Base-by-base conservation (phyloP, 2,888 invertebrate genomes). In the Pyrocoelia pectoralis region DNA sequence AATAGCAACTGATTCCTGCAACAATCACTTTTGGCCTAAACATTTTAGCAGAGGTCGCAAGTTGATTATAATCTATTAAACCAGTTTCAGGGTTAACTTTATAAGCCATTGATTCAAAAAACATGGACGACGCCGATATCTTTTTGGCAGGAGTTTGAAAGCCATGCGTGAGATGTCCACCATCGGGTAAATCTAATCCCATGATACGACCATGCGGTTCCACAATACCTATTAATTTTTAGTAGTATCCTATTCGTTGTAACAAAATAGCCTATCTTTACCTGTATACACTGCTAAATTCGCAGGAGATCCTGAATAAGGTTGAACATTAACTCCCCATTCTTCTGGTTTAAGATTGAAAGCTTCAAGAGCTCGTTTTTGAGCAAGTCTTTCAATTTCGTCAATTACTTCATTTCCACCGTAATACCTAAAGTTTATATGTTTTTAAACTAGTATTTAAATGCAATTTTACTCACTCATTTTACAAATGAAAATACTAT, bases 311-410 rank as follows among this genome's bases (percentile, higher is more conserved):
- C 90, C 90, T 58, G 97, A 98, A 77, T 97, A 95, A 0, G 98
- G 95, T 79, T 98, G 98, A 1, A 98, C 98, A 83, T 98, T 98
- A 12, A 95, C 95, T 52, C 98, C 98, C 98, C 98, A 98, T 79
- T 94, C 86, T 59, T 91, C 92, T 0, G 92, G 86, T 72, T 90
- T 87, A 15, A 98, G 83, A 69, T 86, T 87, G 79, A 91, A 98
- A 1, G 94, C 90, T 77, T 93, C 89, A 51, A 98, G 83, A 0
- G 95, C 90, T 65, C 98, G 87, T 74, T 92, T 88, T 80, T 97
- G 97, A 56, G 95, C 94, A 56, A 98, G 80, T 28, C 89, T 74
- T 84, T 98, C 98, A 69, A 98, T 88, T 84, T 97, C 85, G 83
- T 98, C 98, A 70, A 99, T 96, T 76, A 86, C 92, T 81, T 98